A percentile compares a stretch with the other conserved stretches of the same genome.
Conservation (phyloP, 2,888 invertebrate species). For the Polymixis flavicincta region DNA sequence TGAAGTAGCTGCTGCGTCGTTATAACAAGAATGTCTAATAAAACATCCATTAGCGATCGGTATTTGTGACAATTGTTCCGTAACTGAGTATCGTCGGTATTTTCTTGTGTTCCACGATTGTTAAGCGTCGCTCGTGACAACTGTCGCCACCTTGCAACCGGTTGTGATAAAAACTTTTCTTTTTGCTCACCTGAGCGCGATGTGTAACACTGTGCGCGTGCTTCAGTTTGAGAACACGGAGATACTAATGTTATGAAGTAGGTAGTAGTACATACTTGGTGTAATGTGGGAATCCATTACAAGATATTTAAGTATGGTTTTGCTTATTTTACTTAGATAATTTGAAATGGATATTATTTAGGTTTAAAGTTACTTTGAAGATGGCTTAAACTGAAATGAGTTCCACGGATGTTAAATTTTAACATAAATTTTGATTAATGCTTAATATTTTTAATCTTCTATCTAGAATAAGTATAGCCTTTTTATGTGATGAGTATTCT, state of each 20-base stretch:
- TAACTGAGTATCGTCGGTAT: slow-evolving; percentile 69
- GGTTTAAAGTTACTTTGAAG: slow-evolving; percentile 12
- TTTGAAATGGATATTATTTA: slow-evolving; percentile 15
- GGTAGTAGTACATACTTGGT: slow-evolving; percentile 14
- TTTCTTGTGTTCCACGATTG: slow-evolving; percentile 72
- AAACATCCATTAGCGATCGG: slow-evolving; percentile 65
- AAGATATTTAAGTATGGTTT: slow-evolving; percentile 8
- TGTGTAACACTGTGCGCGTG: slow-evolving; percentile 79
- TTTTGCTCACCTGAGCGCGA: slow-evolving; percentile 77
- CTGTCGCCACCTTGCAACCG: slow-evolving; percentile 78
- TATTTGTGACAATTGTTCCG: slow-evolving; percentile 72
- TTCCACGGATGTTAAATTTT: slow-evolving; percentile 3
- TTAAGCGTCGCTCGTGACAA: slow-evolving; percentile 77
- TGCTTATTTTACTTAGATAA: slow-evolving; percentile 17
- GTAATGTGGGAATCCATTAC: slow-evolving; percentile 22
- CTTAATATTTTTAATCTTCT: neutral
- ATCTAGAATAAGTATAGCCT: no score
- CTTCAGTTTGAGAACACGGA: slow-evolving; percentile 63
- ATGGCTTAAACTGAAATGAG: neutral
- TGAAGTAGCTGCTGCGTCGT: slow-evolving; percentile 28
- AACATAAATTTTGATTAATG: neutral
- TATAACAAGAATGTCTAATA: slow-evolving; percentile 72
- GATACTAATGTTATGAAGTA: slow-evolving; percentile 21
- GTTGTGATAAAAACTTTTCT: slow-evolving; percentile 70
- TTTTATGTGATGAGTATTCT: neutral